Percentiles rank a stretch among this genome's conserved stretches.
Evolutionary conservation across 1,140 invertebrate genomes (phyloP).

Genomic region (Plutomurus gul): DNA sequence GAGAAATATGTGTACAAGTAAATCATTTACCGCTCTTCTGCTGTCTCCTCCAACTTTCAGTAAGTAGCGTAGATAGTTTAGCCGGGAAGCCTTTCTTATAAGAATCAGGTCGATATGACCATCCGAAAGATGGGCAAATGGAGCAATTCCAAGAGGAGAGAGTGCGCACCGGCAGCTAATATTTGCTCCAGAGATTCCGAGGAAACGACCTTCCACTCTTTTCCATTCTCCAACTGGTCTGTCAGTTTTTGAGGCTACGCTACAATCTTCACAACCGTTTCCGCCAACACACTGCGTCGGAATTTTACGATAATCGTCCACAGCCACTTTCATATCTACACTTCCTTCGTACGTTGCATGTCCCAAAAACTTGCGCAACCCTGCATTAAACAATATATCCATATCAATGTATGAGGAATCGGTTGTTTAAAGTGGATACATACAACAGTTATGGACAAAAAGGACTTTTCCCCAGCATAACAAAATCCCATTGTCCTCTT

Average conservation of each 20-base stretch:
- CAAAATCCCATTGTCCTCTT: too few species aligned
- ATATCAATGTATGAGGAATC: too few species aligned
- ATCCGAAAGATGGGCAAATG: slow-evolving; percentile 79
- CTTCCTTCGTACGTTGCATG: slow-evolving; percentile 56
- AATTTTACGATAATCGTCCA: slow-evolving; percentile 39
- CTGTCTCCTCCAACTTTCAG: slow-evolving; percentile 57
- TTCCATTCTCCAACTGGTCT: slow-evolving; percentile 50
- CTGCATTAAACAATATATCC: slow-evolving; percentile 36
- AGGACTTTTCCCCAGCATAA: too few species aligned
- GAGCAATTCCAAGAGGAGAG: slow-evolving; percentile 70
- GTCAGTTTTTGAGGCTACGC: background rate
- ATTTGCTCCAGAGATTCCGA: slow-evolving; percentile 51
- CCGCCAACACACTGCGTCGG: slow-evolving; percentile 48
- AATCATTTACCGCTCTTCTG: slow-evolving; percentile 50
- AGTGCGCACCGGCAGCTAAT: slow-evolving; percentile 42
- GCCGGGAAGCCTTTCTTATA: slow-evolving; percentile 72
- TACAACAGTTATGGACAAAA: too few species aligned
- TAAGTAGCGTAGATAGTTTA: slow-evolving; percentile 75
- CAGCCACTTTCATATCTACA: slow-evolving; percentile 48
- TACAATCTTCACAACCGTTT: slow-evolving; percentile 51
- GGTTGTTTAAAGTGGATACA: too few species aligned
- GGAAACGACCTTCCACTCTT: slow-evolving; percentile 50
- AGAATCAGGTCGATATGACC: slow-evolving; percentile 79
- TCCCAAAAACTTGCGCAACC: slow-evolving; percentile 54
- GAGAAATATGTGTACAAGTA: background rate